A percentile compares a stretch with the other conserved stretches of the same genome.
Conservation (phyloP, 2,113 vertebrate genomes). For the Aleadryas rufinucha region DNA sequence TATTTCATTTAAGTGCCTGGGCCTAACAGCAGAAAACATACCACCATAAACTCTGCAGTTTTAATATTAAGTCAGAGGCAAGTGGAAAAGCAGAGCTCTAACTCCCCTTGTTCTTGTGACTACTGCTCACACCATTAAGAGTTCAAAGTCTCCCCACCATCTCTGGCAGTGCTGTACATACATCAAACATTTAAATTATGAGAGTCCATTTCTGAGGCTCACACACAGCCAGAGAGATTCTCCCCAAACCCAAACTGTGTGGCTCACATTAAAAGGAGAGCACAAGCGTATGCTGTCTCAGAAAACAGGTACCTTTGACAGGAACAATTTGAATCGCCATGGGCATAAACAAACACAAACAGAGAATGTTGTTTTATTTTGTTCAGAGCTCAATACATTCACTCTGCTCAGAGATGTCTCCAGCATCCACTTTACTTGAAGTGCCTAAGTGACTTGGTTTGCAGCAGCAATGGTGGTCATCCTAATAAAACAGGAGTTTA, state of each 20-base stretch:
- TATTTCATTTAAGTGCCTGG: background rate
- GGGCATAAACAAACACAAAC: conserved; percentile 58
- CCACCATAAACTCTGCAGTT: background rate
- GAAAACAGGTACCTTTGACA: conserved; percentile 56
- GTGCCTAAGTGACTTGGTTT: background rate
- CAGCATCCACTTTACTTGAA: background rate
- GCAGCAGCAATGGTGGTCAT: background rate
- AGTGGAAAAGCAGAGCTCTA: background rate
- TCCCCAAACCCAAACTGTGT: background rate
- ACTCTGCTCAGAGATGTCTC: background rate
- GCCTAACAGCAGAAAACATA: background rate
- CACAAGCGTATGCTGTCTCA: background rate
- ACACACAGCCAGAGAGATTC: background rate
- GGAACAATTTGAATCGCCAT: conserved; percentile 47
- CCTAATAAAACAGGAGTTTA: background rate
- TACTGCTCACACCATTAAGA: background rate
- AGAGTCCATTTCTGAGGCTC: background rate
- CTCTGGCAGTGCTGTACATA: background rate
- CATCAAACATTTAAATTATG: background rate
- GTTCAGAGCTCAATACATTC: background rate
- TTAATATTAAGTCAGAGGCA: background rate
- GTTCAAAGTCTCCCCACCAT: background rate
- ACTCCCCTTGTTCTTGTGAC: background rate
- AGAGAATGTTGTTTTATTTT: conserved; percentile 43
- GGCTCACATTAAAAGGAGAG: conserved; percentile 14